Percentiles rank a stretch among this genome's conserved stretches.
Evolutionary conservation across 2,797 vertebrate species (phyloP).

Genomic region (Carcharodon carcharias): DNA sequence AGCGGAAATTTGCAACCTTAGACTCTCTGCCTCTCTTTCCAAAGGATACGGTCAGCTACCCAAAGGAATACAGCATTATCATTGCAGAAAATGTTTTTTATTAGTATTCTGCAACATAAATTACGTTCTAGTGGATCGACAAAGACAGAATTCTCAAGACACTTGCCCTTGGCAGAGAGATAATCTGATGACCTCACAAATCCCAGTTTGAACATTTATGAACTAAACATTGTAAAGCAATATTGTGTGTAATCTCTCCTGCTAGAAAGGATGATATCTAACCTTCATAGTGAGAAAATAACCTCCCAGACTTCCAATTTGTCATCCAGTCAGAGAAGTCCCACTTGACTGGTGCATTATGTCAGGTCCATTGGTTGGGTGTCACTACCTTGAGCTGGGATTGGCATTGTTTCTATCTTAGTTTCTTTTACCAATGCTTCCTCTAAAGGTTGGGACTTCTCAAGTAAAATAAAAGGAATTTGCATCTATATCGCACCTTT

Average conservation of each 20-base stretch:
- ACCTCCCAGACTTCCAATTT: not conserved
- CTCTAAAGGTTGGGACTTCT: not conserved
- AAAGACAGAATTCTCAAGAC: constrained; percentile 7
- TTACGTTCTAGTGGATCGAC: not conserved
- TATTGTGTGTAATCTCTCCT: not conserved
- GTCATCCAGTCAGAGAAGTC: not conserved
- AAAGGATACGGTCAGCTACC: not conserved
- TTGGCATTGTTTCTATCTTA: not conserved
- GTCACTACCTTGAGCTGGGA: not conserved
- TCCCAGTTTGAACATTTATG: constrained; percentile 6
- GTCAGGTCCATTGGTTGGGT: not conserved
- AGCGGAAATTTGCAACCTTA: not conserved
- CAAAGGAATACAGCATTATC: not conserved
- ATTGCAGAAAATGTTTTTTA: not conserved
- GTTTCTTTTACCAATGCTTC: not conserved
- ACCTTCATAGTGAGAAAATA: not conserved
- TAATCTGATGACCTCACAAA: constrained; percentile 21
- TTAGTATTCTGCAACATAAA: not conserved
- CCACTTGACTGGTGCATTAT: not conserved
- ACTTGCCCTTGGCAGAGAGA: not conserved
- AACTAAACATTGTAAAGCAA: not conserved
- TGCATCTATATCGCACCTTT: not conserved
- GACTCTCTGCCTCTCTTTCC: not conserved
- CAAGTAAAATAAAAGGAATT: not conserved
- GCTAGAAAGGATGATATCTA: not conserved